These are phyloP conservation scores for Enteromius treurensis DNA, from an alignment of 2,797 vertebrate genomes.

Conservation along the genomic window DNA sequence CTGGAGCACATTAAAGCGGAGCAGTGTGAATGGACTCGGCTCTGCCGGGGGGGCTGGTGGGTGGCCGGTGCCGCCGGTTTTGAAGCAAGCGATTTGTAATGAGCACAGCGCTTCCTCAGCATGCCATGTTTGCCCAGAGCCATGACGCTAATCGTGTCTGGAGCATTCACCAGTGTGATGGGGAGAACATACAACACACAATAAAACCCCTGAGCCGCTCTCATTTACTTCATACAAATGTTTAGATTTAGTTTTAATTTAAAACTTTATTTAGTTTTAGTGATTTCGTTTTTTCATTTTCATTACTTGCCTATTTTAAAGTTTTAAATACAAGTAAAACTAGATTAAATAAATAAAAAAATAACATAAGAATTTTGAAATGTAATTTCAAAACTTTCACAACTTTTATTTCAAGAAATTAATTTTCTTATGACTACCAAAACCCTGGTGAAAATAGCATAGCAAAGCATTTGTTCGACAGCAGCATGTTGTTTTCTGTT, in stretches of 20 bases:
- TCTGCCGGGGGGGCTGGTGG: conserved; percentile 40
- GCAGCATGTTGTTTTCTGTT: not conserved
- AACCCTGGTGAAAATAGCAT: too few relatives aligned
- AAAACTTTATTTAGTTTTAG: not conserved
- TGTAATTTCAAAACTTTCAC: too few relatives aligned
- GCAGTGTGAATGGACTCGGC: conserved; percentile 45
- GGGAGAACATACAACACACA: conserved; percentile 12
- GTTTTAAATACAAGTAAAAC: not conserved
- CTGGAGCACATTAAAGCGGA: conserved; percentile 54
- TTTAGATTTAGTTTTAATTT: not conserved
- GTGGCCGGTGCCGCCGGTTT: not conserved
- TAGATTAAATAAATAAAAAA: not conserved
- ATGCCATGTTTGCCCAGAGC: conserved; percentile 59
- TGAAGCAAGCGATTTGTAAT: conserved; percentile 40
- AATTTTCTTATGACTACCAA: too few relatives aligned
- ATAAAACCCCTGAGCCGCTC: not conserved
- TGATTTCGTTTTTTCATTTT: not conserved
- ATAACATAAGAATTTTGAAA: not conserved
- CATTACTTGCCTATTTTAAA: not conserved
- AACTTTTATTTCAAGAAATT: too few relatives aligned
- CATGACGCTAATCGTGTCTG: conserved; percentile 56
- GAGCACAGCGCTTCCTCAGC: conserved; percentile 54
- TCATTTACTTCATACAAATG: not conserved
- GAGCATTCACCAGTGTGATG: conserved; percentile 44
- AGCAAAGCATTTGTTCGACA: not conserved